Conservation (phyloP, 2,113 vertebrate genomes). For the Erythrolamprus reginae region DNA sequence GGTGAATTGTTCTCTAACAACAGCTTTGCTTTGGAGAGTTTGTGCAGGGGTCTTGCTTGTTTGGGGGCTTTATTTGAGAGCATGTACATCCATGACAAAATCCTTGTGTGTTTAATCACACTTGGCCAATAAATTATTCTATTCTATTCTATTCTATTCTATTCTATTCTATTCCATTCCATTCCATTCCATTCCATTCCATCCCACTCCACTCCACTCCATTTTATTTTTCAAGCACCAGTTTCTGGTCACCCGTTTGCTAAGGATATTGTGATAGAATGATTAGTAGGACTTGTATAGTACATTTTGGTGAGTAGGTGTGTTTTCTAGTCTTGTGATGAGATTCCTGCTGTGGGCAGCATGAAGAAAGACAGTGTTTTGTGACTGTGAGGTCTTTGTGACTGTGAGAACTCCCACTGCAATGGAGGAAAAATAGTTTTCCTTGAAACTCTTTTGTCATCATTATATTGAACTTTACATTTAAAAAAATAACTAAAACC, state of each 20-base stretch:
- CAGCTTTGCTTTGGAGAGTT: background rate
- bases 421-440: background rate
- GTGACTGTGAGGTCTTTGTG: too few species aligned
- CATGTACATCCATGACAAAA: too few species aligned
- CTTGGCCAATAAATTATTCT: too few species aligned
- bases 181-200: too few species aligned
- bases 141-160: too few species aligned
- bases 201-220: too few species aligned
- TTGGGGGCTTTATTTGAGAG: too few species aligned
- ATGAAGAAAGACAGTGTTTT: background rate
- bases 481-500: too few species aligned
- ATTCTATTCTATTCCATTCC: too few species aligned
- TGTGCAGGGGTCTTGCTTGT: too few species aligned
- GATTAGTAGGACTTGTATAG: background rate
- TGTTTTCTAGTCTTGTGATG: background rate
- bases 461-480: too few species aligned
- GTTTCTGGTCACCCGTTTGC: background rate
- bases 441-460: background rate
- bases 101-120: too few species aligned
- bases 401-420: background rate
- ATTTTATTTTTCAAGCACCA: background rate
- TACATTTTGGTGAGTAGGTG: background rate
- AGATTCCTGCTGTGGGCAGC: background rate
- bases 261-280: background rate
- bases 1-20: background rate